Base-by-base conservation (phyloP, 2,113 vertebrate species). In the Papio anubis region DNA sequence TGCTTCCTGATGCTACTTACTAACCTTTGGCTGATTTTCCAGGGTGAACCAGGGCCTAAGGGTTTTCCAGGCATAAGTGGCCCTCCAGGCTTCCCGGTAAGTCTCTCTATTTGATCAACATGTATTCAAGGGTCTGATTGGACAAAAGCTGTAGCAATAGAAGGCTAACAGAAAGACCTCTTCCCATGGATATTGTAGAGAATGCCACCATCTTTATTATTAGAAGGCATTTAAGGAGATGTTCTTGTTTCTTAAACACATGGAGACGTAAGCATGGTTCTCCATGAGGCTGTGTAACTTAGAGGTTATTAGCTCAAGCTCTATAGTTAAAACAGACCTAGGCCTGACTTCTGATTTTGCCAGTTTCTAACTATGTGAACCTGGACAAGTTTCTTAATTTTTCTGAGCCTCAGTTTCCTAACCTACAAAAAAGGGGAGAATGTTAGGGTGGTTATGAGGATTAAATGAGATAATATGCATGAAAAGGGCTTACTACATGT, bases 1-100 rank as follows among this genome's bases (percentile, higher is more conserved):
- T 94, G 68, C 38, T 93, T 78, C 64, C 43, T 93, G 50, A 20
- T 73, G 45, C 72, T 87, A 48, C 66, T 89, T 64, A 86, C 35
- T 92, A 83, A 90, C 88, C 20, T 92, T 95, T 97, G 85, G 7
- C 93, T 98, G 93, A 20, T 75, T 84, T 94, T 98, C 27, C 96
- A 99, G 99, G 99, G 99, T 73, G 98, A 99, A 55, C 91, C 93
- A 40, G 99, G 99, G 2, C 98, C 92, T 52, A 98, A 86, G n/a
- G 99, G 99, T 70, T 1, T 95, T n/a, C 98, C 98, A 97, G 99
- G 99, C 64, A 79, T 27, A 7, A 72, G 40, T 55, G 99, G 99
- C 59, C 43, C 6, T 57, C 98, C 98, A 43, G 99, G 99, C 6
- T 13, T 38, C 38, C 98, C 98, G 87, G 99, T 99, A 98, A 99